Base-by-base conservation (phyloP, 2,888 invertebrate species). In the Campopleginae sp. region DNA sequence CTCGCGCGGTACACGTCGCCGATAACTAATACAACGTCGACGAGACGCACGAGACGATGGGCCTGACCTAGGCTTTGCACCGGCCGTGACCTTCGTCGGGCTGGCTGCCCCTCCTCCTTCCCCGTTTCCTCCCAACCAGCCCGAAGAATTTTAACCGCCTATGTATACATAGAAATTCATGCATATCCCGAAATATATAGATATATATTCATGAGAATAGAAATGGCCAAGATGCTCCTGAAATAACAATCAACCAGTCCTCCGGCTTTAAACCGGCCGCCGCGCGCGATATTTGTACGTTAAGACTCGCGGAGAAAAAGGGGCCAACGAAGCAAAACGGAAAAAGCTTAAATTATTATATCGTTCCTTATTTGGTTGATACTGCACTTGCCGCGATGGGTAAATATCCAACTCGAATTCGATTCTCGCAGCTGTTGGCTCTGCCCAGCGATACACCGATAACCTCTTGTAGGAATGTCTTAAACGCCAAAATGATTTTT, bases 21-120 rank as follows among this genome's bases (percentile, higher is more conserved):
- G 76, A 81, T 71, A 77, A 71, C 84, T 81, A 65, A 84, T 84
- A 71, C 74, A 51, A 65, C 72, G 61, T 70, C 77, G 80, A 77
- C 58, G 78, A 82, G 80, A 86, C 65, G 68, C 74, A 51, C 68
- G 82, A 84, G 80, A 89, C 90, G 90, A 92, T 92, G 92, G 92
- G 92, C 92, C 93, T 93, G 93, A 93, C 93, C 93, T 93, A 93
- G 92, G 93, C 91, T 91, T 88, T 89, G 88, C 90, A 90, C 86
- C 89, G 91, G 89, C 91, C 91, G 89, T 93, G 93, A 93, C 93
- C 93, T 92, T 92, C 91, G 90, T 85, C 85, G 87, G 86, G 78
- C 79, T 85, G 83, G 84, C 82, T 81, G 68, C 75, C 72, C 82
- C 83, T 79, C 76, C 83, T 79, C 76, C 61, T 23, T 68, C 86